Percentiles rank a stretch among this genome's conserved stretches.
Evolutionary conservation across 2,888 invertebrate genomes (phyloP).

Genomic region (Trissolcus brochymenae): DNA sequence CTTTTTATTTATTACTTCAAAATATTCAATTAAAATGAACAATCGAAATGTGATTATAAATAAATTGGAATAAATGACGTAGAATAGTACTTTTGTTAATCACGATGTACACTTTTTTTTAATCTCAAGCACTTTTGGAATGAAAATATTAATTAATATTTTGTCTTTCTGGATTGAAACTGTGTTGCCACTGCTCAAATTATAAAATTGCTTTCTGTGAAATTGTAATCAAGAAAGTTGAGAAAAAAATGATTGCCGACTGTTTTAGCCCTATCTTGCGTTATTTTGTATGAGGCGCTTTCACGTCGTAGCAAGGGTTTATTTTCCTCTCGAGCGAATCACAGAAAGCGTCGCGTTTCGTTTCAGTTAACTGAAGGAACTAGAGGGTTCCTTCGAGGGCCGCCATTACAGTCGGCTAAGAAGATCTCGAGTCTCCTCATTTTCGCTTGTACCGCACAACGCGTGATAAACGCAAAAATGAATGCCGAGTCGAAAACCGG

Average conservation of each 20-base stretch:
- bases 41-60: too few relatives aligned
- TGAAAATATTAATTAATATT: too few relatives aligned
- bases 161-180: too few relatives aligned
- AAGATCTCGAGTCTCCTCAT: slow-evolving; percentile 66
- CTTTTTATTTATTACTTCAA: background rate
- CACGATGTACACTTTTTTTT: background rate
- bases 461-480: slow-evolving; percentile 65
- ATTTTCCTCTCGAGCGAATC: slow-evolving; percentile 70
- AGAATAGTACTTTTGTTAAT: background rate
- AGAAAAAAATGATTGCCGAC: slow-evolving; percentile 42
- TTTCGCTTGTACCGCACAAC: slow-evolving; percentile 61
- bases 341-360: slow-evolving; percentile 65
- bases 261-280: slow-evolving; percentile 52
- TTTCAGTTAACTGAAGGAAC: slow-evolving; percentile 63
- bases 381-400: slow-evolving; percentile 68
- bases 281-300: slow-evolving; percentile 52
- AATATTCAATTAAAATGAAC: too few relatives aligned
- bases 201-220: background rate
- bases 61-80: too few relatives aligned
- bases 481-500: slow-evolving; percentile 61
- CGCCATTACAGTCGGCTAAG: slow-evolving; percentile 71
- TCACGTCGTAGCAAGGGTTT: slow-evolving; percentile 55
- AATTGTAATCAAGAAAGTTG: background rate
- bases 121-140: too few relatives aligned
- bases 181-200: background rate